phyloP scores from a whole-genome alignment of 2,888 invertebrate species.

The Ditylenchus weischeri region DNA sequence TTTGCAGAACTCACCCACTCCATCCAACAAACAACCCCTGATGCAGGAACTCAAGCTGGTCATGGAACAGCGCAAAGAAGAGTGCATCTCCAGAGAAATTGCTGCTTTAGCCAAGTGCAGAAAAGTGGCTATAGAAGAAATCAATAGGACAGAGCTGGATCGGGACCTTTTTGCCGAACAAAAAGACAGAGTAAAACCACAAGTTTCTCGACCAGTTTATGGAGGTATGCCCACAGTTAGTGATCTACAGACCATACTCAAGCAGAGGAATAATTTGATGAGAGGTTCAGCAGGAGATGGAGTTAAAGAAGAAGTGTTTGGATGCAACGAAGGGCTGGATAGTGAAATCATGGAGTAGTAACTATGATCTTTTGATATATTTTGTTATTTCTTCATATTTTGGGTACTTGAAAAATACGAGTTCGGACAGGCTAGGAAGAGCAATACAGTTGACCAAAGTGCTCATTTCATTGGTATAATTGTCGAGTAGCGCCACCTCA shows the following conservation, averaged over 20 bases:
- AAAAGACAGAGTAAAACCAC: neutral
- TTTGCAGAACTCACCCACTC: too few relatives aligned
- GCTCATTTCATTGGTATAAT: too few relatives aligned
- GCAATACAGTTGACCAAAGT: too few relatives aligned
- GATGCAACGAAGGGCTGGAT: neutral
- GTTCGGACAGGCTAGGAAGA: too few relatives aligned
- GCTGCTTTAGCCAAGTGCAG: slow-evolving; percentile 21
- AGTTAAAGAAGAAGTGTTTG: neutral
- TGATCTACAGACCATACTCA: slow-evolving; percentile 8
- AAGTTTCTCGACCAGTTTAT: neutral
- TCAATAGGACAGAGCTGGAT: slow-evolving; percentile 21
- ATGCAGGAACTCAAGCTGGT: slow-evolving; percentile 19
- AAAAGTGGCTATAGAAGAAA: slow-evolving; percentile 16
- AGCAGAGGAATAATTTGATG: neutral
- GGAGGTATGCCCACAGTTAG: slow-evolving; percentile 6
- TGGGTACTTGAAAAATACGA: too few relatives aligned
- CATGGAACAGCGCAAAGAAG: slow-evolving; percentile 22
- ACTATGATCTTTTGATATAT: too few relatives aligned
- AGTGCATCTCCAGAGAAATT: slow-evolving; percentile 18
- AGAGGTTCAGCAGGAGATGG: neutral
- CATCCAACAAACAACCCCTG: slow-evolving; percentile 10
- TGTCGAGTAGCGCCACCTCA: too few relatives aligned
- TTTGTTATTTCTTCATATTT: too few relatives aligned
- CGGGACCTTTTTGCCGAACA: neutral
- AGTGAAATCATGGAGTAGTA: neutral